These are phyloP conservation scores for Azorinus chamasolen DNA, from an alignment of 2,888 invertebrate species.

Conservation along the genomic window DNA sequence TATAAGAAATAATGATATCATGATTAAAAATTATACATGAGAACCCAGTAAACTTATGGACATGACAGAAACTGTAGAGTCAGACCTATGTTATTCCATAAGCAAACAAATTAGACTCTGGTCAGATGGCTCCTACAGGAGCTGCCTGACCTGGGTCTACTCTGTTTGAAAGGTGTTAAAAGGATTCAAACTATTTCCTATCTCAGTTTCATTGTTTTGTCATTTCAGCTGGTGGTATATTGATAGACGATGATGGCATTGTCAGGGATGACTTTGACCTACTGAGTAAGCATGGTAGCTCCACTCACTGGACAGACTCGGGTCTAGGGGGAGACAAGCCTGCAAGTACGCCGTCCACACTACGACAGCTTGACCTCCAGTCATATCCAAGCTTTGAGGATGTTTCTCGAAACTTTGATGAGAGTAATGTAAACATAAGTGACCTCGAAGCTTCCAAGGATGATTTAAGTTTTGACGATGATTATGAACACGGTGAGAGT, in stretches of 20 bases:
- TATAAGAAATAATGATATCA: too few species aligned
- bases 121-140: too few species aligned
- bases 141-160: too few species aligned
- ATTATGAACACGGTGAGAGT: constrained; percentile 46
- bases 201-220: too few species aligned
- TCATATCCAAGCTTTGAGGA: constrained; percentile 77
- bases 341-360: constrained; percentile 75
- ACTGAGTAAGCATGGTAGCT: constrained; percentile 73
- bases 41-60: too few species aligned
- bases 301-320: constrained; percentile 82
- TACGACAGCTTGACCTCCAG: constrained; percentile 75
- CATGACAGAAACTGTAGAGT: too few species aligned
- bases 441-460: constrained; percentile 84
- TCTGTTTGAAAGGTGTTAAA: too few species aligned
- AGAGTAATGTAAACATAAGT: constrained; percentile 81
- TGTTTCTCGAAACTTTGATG: constrained; percentile 75
- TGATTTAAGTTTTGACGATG: constrained; percentile 73
- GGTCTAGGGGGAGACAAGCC: constrained; percentile 80
- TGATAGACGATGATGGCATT: constrained; percentile 83
- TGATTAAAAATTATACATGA: too few species aligned
- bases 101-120: too few species aligned
- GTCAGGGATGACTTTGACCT: constrained; percentile 79
- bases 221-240: constrained; percentile 70
- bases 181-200: too few species aligned
- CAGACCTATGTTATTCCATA: too few species aligned